phyloP scores from a whole-genome alignment of 2,797 vertebrate species.

The Pseudocheirus occidentalis region DNA sequence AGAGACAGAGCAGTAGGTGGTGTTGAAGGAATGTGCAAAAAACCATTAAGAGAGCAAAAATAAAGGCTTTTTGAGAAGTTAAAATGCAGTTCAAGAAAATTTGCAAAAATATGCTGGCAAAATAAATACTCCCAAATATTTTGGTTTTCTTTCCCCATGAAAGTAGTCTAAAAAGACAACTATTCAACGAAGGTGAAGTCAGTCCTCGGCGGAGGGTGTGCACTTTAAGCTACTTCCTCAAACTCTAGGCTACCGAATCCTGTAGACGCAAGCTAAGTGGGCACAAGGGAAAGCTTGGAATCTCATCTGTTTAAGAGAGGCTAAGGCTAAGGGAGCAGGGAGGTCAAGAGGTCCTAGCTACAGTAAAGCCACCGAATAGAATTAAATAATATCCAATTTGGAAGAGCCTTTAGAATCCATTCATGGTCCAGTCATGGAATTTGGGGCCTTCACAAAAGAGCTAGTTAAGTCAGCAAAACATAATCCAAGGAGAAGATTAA shows the following conservation, averaged over 20 bases:
- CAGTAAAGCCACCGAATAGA: background rate
- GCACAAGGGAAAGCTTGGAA: background rate
- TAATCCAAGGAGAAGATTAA: background rate
- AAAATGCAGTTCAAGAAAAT: conserved; percentile 41
- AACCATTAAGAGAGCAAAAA: conserved; percentile 40
- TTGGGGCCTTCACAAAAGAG: background rate
- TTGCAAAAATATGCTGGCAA: conserved; percentile 56
- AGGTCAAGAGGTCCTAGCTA: background rate
- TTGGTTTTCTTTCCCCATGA: background rate
- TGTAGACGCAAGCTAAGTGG: background rate
- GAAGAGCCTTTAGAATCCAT: background rate
- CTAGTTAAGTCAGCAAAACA: background rate
- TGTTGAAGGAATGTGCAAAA: conserved; percentile 55
- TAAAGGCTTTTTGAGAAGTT: conserved; percentile 22
- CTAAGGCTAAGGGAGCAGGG: background rate
- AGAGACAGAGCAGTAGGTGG: conserved; percentile 39
- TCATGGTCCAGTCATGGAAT: background rate
- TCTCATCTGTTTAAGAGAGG: background rate
- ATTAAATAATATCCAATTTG: background rate
- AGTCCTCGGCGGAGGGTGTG: background rate
- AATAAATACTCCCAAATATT: conserved; percentile 29
- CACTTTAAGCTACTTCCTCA: background rate
- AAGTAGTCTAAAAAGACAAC: conserved; percentile 3
- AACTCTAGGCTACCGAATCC: background rate
- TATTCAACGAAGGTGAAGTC: background rate